Base-by-base conservation (phyloP, 2,888 invertebrate species). In the Nymphalis polychloros region DNA sequence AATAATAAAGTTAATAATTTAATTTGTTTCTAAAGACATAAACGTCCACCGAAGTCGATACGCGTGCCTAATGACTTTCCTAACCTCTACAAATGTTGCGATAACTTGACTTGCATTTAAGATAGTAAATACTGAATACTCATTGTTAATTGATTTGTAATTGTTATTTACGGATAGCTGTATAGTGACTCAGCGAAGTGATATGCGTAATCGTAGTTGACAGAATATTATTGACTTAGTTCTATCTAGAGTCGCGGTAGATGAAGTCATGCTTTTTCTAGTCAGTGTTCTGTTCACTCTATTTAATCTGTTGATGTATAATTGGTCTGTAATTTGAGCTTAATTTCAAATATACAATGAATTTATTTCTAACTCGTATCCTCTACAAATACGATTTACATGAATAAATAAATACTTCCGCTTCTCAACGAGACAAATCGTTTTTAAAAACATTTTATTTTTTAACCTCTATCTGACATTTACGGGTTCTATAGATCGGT, bases 61-160 rank as follows among this genome's bases (percentile, higher is more conserved):
- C 73, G 71, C 73, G 72, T 71, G 67, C 63, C 67, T 60, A 72
- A 46, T 70, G 67, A 68, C 68, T 55, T 53, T 61, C 57, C 59
- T 70, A 70, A 72, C 72, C 73, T 73, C 55, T 63, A 59, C 47
- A 55, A 31, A 31, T 55, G 61, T 64, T 67, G 59, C 48, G 63
- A 61, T 70, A 71, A 50, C 63, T 63, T 63, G 41, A 59, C 61
- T 71, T 63, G 68, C 41, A 59, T 65, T 59, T 59, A 46, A 65
- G 47, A 55, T 63, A 66, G 10, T 66, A 53, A 49, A 57, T 19
- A n/a, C 41, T 4, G 41, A 41, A 13, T 0, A 27, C 10, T 19
- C 17, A 48, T 23, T 48, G 55, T 53, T 41, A 41, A 63, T 50
- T 52, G 41, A 35, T 27, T 35, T 48, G n/a, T 31, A 59, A 52